Percentiles rank a stretch among this genome's conserved stretches.
phyloP scores from a whole-genome alignment of 2,113 vertebrate genomes.

The Sclerurus mexicanus region DNA sequence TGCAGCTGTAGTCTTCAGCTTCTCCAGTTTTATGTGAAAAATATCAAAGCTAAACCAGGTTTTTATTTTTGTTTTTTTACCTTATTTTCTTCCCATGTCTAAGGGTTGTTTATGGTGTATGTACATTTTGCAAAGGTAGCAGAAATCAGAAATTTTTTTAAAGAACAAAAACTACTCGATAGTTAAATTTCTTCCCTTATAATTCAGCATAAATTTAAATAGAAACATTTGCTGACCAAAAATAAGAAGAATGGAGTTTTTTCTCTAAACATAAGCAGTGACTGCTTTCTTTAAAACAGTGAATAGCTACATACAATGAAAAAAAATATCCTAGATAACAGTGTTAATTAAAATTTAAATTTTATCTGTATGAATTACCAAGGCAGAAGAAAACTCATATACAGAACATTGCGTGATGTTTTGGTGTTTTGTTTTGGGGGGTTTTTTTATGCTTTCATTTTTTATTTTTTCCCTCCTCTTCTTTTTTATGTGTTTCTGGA shows the following conservation, averaged over 20 bases:
- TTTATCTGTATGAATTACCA: constrained; percentile 24
- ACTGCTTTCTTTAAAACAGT: constrained; percentile 3
- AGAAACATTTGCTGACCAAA: not conserved
- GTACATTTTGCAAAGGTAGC: not conserved
- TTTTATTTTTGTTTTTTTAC: not conserved
- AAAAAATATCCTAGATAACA: not conserved
- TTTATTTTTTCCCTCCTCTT: rapidly evolving
- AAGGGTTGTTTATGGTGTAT: not conserved
- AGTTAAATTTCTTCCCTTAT: not conserved
- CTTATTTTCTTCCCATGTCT: not conserved
- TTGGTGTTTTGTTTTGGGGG: too few species aligned
- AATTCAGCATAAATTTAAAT: not conserved
- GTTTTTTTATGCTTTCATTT: too few species aligned
- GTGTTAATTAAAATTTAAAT: constrained; percentile 57
- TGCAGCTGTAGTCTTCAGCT: not conserved
- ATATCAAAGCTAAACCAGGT: not conserved
- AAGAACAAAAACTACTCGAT: not conserved
- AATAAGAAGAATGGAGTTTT: not conserved
- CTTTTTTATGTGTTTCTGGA: not conserved
- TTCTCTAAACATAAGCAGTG: not conserved
- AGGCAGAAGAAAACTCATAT: not conserved
- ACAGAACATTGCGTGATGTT: not conserved
- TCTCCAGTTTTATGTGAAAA: not conserved
- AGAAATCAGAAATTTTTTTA: not conserved
- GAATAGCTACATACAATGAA: not conserved